Conservation (phyloP, 2,797 vertebrate species). For the Pogonophryne albipinna region DNA sequence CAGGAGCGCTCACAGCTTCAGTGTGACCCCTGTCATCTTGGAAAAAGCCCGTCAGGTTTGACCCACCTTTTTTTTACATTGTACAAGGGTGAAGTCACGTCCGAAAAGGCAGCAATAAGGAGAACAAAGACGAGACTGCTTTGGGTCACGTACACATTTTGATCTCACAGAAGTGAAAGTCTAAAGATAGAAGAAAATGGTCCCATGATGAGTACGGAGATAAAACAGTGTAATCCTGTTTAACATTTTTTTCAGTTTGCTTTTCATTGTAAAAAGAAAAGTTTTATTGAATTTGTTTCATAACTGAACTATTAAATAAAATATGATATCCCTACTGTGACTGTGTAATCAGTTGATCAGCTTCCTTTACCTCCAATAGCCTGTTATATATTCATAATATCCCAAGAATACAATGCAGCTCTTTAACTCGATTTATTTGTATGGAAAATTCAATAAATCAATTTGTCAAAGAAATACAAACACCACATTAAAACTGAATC, state of each 20-base stretch:
- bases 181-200: constrained; percentile 41
- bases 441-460: constrained; percentile 17
- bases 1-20: constrained; percentile 46
- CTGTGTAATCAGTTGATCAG: background rate
- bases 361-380: background rate
- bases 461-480: constrained; percentile 33
- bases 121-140: constrained; percentile 48
- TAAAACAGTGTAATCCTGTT: background rate
- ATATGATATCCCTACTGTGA: background rate
- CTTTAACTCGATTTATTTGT: constrained; percentile 2
- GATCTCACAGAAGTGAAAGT: constrained; percentile 34
- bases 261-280: background rate
- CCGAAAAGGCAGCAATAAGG: constrained; percentile 42
- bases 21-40: constrained; percentile 46
- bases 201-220: background rate
- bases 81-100: constrained; percentile 68
- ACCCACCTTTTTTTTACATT: constrained; percentile 47
- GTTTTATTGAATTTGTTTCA: background rate
- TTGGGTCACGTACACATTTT: constrained; percentile 74
- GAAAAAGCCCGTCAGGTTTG: constrained; percentile 52
- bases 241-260: background rate
- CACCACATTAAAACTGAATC: constrained; percentile 5
- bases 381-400: constrained; percentile 36
- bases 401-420: constrained; percentile 4
- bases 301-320: constrained; percentile 2